Conservation (phyloP, 2,888 invertebrate species). For the Zonitis immaculata region DNA sequence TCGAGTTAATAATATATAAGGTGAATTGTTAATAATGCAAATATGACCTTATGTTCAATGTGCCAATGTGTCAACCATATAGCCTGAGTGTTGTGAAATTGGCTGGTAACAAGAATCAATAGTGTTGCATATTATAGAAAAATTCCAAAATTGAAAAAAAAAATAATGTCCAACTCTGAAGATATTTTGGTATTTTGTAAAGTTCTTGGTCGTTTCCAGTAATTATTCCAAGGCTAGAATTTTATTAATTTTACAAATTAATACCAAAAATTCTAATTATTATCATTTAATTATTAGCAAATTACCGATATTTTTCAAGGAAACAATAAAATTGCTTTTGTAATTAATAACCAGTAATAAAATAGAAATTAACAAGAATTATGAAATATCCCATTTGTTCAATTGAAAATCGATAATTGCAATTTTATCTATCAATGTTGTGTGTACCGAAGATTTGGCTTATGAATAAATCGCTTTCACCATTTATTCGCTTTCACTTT, state of each 20-base stretch:
- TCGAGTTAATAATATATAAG: too few relatives aligned
- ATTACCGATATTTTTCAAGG: neutral
- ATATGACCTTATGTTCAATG: slow-evolving; percentile 1
- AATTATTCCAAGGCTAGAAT: too few relatives aligned
- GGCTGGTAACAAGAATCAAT: neutral
- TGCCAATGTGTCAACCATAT: neutral
- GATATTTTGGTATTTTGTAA: neutral
- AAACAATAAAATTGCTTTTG: neutral
- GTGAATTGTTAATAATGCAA: neutral
- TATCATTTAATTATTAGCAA: too few relatives aligned
- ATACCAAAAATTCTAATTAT: too few relatives aligned
- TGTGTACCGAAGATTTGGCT: slow-evolving; percentile 11
- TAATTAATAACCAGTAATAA: neutral
- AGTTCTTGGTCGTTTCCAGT: neutral
- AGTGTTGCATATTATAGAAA: neutral
- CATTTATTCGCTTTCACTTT: slow-evolving; percentile 33
- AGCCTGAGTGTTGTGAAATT: neutral
- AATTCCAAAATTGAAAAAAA: too few relatives aligned
- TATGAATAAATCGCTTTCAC: slow-evolving; percentile 31
- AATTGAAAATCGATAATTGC: too few relatives aligned
- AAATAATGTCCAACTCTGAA: too few relatives aligned
- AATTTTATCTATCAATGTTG: neutral
- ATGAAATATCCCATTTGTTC: neutral
- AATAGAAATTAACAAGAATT: neutral
- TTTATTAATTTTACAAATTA: too few relatives aligned